These are phyloP conservation scores for Brachyistius frenatus DNA, from an alignment of 2,113 vertebrate genomes.

Conservation along the genomic window DNA sequence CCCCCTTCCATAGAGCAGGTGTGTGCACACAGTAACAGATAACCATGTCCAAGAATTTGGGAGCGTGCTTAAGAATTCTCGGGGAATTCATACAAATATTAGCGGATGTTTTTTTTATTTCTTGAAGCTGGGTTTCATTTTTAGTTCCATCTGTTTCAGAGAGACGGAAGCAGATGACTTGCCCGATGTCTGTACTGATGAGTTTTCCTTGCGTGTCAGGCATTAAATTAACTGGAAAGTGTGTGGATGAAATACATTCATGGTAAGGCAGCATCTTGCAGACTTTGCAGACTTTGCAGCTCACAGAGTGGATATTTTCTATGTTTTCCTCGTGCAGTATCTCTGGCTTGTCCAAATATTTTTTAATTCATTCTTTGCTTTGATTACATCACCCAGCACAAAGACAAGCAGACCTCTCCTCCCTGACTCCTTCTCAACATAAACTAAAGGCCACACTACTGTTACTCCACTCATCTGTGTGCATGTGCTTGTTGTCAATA, in stretches of 20 bases:
- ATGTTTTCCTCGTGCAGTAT: constrained; percentile 28
- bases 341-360: constrained; percentile 51
- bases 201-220: background rate
- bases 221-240: background rate
- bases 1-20: constrained; percentile 75
- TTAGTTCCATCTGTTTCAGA: constrained; percentile 11
- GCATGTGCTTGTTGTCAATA: background rate
- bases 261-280: constrained; percentile 14
- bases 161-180: constrained; percentile 3
- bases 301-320: constrained; percentile 16
- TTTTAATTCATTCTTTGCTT: constrained; percentile 45
- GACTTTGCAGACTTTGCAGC: background rate
- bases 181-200: background rate
- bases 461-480: background rate
- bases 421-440: constrained; percentile 16
- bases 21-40: constrained; percentile 72
- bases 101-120: background rate
- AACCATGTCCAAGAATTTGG: constrained; percentile 63
- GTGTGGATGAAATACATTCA: constrained; percentile 11
- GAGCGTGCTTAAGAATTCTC: constrained; percentile 52
- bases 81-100: constrained; percentile 26
- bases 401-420: constrained; percentile 21
- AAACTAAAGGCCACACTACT: background rate
- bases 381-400: constrained; percentile 47
- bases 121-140: constrained; percentile 13